phyloP scores from a whole-genome alignment of 2,113 vertebrate species.

The Cyprinodon variegatus region DNA sequence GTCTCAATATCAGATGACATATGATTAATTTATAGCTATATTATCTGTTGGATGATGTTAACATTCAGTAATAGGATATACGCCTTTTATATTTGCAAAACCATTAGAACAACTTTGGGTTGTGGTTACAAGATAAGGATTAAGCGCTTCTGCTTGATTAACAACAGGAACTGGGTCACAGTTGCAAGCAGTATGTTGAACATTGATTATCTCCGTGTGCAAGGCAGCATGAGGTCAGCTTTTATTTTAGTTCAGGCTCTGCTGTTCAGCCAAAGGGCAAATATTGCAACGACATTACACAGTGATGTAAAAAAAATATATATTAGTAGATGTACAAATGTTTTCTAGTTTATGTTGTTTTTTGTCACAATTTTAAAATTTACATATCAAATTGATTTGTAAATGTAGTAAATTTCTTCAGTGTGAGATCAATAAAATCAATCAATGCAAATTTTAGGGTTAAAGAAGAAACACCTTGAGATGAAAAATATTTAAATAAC shows the following conservation, averaged over 20 bases:
- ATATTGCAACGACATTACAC: not conserved
- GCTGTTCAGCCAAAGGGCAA: conserved; percentile 4
- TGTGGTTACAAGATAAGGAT: conserved; percentile 11
- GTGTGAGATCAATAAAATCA: too few species aligned
- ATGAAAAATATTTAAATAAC: too few species aligned
- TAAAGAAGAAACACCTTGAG: too few species aligned
- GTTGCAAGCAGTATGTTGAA: conserved; percentile 28
- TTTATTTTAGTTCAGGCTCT: conserved; percentile 9
- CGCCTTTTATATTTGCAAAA: not conserved
- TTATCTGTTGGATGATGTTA: conserved; percentile 9
- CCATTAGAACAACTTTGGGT: not conserved
- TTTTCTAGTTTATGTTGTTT: not conserved
- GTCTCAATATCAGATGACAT: too few species aligned
- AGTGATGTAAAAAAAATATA: not conserved
- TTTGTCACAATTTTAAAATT: not conserved
- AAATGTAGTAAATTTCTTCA: too few species aligned
- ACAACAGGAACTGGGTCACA: conserved; percentile 38
- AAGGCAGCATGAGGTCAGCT: conserved; percentile 11
- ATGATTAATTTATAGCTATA: not conserved
- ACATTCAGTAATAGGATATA: not conserved
- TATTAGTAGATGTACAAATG: not conserved
- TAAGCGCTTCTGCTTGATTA: conserved; percentile 7
- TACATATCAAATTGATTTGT: not conserved
- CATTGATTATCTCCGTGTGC: conserved; percentile 29
- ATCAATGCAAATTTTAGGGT: too few species aligned